A percentile compares a stretch with the other conserved stretches of the same genome.
Conservation (phyloP, 2,113 vertebrate genomes). For the Nannospalax galili region DNA sequence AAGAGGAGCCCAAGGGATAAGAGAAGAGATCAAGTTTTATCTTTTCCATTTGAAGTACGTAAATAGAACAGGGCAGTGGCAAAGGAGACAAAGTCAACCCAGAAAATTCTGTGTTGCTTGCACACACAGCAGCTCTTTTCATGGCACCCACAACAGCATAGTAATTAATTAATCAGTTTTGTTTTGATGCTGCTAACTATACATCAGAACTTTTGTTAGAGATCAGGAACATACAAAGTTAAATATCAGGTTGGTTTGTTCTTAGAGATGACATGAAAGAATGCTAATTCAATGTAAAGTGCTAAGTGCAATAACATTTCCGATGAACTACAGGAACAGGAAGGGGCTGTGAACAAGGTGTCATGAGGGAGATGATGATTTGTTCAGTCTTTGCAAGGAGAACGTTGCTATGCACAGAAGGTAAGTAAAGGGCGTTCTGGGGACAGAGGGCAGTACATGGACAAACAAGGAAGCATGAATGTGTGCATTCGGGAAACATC, state of each 20-base stretch:
- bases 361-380: neutral
- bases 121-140: neutral
- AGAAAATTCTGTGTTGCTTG: neutral
- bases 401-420: neutral
- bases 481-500: neutral
- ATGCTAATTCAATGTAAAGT: neutral
- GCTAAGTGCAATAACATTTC: neutral
- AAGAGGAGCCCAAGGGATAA: constrained; percentile 63
- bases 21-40: constrained; percentile 68
- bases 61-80: constrained; percentile 46
- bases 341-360: neutral
- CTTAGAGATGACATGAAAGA: neutral
- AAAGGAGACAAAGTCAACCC: constrained; percentile 3
- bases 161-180: neutral
- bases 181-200: neutral
- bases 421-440: neutral
- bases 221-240: neutral
- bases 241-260: neutral
- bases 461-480: neutral
- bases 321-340: no score
- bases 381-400: neutral
- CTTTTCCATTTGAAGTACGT: constrained; percentile 47
- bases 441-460: neutral
- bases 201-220: neutral
- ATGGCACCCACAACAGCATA: neutral